A percentile compares a stretch with the other conserved stretches of the same genome.
phyloP scores from a whole-genome alignment of 1,140 invertebrate genomes.

The Trachymyrmex septentrionalis region DNA sequence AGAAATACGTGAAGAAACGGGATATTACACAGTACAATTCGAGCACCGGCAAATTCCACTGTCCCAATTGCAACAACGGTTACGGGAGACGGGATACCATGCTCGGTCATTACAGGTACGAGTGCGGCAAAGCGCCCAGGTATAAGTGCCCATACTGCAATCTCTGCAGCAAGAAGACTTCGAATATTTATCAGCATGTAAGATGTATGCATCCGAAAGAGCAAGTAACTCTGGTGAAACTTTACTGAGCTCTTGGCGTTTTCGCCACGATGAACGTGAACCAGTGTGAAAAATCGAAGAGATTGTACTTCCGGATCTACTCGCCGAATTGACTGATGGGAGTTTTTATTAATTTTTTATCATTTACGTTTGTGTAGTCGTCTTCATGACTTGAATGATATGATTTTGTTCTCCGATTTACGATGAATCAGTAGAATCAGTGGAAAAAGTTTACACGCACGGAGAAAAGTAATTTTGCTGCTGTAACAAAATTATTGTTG shows the following conservation, averaged over 20 bases:
- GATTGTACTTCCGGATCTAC: no score
- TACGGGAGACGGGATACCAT: slow-evolving; percentile 84
- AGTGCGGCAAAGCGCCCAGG: slow-evolving; percentile 88
- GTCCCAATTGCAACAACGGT: slow-evolving; percentile 84
- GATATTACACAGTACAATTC: slow-evolving; percentile 78
- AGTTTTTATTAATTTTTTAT: not conserved
- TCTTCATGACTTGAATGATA: not conserved
- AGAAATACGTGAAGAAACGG: slow-evolving; percentile 71
- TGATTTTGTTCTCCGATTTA: not conserved
- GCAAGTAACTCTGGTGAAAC: slow-evolving; percentile 79
- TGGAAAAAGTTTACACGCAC: not conserved
- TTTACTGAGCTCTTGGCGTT: slow-evolving; percentile 76
- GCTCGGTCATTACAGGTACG: slow-evolving; percentile 85
- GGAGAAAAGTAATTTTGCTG: no score
- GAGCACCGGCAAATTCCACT: slow-evolving; percentile 84
- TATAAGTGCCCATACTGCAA: slow-evolving; percentile 88
- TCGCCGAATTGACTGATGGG: not conserved
- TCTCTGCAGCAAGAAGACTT: slow-evolving; percentile 83
- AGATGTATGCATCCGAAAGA: slow-evolving; percentile 81
- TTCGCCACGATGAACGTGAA: not conserved
- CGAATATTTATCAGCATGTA: slow-evolving; percentile 84
- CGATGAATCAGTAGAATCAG: not conserved
- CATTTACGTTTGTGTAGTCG: not conserved
- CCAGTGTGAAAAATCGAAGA: not conserved
- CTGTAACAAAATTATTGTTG: no score